phyloP scores from a whole-genome alignment of 1,140 invertebrate species.

The Streblospio benedicti region DNA sequence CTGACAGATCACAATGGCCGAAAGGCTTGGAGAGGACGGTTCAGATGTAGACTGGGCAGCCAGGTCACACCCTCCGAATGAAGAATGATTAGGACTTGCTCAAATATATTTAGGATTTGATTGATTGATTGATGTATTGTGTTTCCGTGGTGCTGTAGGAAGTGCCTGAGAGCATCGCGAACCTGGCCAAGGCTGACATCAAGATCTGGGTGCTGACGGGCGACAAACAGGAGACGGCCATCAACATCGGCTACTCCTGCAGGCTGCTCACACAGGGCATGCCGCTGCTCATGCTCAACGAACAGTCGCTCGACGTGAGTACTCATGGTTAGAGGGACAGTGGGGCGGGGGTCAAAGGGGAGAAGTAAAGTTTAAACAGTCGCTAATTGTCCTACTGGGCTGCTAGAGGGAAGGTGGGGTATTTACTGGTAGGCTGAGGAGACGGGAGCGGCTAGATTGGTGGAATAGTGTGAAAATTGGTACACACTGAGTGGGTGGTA shows the following conservation, averaged over 20 bases:
- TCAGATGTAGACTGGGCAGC: too few relatives aligned
- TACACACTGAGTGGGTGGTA: too few relatives aligned
- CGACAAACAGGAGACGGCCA: conserved; percentile 98
- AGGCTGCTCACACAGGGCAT: conserved; percentile 74
- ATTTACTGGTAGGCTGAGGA: not conserved
- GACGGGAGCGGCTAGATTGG: not conserved
- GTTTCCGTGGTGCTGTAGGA: too few relatives aligned
- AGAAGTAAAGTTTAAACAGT: not conserved
- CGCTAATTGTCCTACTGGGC: not conserved
- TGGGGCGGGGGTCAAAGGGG: too few relatives aligned
- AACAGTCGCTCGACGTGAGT: conserved; percentile 81
- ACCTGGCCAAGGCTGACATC: conserved; percentile 69
- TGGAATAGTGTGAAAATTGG: not conserved
- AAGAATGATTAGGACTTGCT: too few relatives aligned
- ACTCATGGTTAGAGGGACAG: too few relatives aligned
- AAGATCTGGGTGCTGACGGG: conserved; percentile 96
- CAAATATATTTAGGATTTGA: too few relatives aligned
- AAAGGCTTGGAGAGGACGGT: too few relatives aligned
- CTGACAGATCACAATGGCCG: too few relatives aligned
- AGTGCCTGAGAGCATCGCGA: conserved; percentile 82
- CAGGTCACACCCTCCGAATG: too few relatives aligned
- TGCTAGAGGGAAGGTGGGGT: not conserved
- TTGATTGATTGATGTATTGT: too few relatives aligned
- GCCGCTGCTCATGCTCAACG: conserved; percentile 85
- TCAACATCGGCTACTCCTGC: conserved; percentile 95